Base-by-base conservation (phyloP, 2,113 vertebrate species). In the Alces alces region DNA sequence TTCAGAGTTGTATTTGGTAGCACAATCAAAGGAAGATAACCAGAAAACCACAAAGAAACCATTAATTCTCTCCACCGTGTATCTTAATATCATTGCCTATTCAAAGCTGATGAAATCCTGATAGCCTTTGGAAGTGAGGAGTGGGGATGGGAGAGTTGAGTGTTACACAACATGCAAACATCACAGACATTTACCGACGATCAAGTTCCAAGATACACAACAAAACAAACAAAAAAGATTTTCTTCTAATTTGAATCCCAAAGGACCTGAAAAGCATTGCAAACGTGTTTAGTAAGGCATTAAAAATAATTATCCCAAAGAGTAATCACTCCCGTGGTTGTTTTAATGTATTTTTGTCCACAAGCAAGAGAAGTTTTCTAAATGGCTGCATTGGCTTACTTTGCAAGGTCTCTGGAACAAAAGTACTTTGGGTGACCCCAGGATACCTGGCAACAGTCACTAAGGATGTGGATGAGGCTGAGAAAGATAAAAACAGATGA, bases 321-420 rank as follows among this genome's bases (percentile, higher is more conserved):
- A 99, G 96, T 98, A 98, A 99, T 99, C 98, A 98, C 98, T 99
- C 99, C 99, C 99, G 98, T 98, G 99, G 98, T 99, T 99, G 98
- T 99, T 99, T 99, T 99, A 99, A 99, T 98, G 98, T 99, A 99
- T 98, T 99, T 98, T 99, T 99, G 98, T 98, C 99, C 98, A 99
- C 98, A 99, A 99, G 99, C 98, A 99, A 99, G 98, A 98, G 97
- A 98, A 98, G 97, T 99, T 99, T 98, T 99, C 99, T 99, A 98
- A 99, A 99, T 99, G 99, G 97, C 97, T 98, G 98, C 98, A 99
- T 98, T 98, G 98, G 98, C 96, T 98, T 98, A 98, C 98, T 98
- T 99, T 98, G 98, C 99, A 99, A 99, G 98, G 98, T 99, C 99
- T 98, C 98, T 98, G 98, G 96, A 99, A 99, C 96, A 98, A 99